Percentiles rank a stretch among this genome's conserved stretches.
These are phyloP conservation scores for Anniella stebbinsi DNA, from an alignment of 2,797 vertebrate species.

Conservation along the genomic window DNA sequence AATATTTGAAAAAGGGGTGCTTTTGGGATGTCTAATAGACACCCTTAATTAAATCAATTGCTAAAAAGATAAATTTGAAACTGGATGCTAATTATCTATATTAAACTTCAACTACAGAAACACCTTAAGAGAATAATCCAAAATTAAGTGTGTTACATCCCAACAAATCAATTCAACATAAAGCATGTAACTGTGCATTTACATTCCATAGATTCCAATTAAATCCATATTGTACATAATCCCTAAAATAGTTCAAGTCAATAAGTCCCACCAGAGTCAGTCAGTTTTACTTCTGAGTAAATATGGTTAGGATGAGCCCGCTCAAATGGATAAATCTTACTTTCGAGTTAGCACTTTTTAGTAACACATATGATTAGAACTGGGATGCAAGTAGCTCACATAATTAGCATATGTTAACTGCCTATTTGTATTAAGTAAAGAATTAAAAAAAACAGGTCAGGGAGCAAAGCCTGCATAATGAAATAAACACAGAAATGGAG, in stretches of 20 bases:
- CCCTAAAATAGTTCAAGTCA: not conserved
- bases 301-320: not conserved
- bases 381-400: not conserved
- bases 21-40: not conserved
- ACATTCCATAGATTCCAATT: not conserved
- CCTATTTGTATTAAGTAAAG: not conserved
- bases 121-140: not conserved
- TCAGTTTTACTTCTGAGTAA: not conserved
- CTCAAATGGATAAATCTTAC: not conserved
- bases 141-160: not conserved
- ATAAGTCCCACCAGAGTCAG: not conserved
- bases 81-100: not conserved
- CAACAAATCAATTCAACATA: not conserved
- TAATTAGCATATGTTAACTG: not conserved
- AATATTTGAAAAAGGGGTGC: not conserved
- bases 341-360: not conserved
- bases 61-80: not conserved
- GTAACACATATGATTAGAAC: not conserved
- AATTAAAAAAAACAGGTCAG: conserved; percentile 5
- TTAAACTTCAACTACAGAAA: not conserved
- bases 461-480: not conserved
- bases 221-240: not conserved
- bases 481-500: not conserved
- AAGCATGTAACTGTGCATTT: not conserved
- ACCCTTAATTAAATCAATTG: not conserved